Conservation (phyloP, 2,797 vertebrate genomes). For the Cirrhinus mrigala region DNA sequence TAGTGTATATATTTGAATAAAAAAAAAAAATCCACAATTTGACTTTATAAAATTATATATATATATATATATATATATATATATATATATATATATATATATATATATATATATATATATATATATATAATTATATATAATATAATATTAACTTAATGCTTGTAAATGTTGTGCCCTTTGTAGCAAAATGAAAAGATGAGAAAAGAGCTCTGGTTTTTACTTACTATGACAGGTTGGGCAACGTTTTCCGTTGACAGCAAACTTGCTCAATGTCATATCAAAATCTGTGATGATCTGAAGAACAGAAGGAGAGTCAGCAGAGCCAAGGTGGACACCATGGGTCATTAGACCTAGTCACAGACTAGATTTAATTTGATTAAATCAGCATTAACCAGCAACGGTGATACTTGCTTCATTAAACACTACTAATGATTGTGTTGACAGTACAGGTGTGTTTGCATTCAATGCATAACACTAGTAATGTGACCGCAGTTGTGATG, state of each 20-base stretch:
- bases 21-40: not conserved
- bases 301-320: not conserved
- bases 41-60: no score
- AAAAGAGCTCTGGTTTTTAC: conserved; percentile 63
- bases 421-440: not conserved
- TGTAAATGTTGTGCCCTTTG: not conserved
- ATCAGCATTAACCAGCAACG: not conserved
- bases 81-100: no score
- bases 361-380: not conserved
- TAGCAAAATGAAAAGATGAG: not conserved
- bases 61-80: no score
- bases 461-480: not conserved
- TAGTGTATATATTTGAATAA: not conserved
- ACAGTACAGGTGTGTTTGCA: not conserved
- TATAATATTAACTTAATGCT: no score
- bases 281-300: conserved; percentile 97
- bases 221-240: conserved; percentile 96
- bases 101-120: no score
- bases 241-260: conserved; percentile 90
- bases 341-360: not conserved
- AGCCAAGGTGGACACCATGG: not conserved
- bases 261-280: conserved; percentile 98
- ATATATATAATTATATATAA: no score
- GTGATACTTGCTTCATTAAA: not conserved
- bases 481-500: not conserved